phyloP scores from a whole-genome alignment of 1,140 invertebrate species.

The Aphelenchoides fujianensis region DNA sequence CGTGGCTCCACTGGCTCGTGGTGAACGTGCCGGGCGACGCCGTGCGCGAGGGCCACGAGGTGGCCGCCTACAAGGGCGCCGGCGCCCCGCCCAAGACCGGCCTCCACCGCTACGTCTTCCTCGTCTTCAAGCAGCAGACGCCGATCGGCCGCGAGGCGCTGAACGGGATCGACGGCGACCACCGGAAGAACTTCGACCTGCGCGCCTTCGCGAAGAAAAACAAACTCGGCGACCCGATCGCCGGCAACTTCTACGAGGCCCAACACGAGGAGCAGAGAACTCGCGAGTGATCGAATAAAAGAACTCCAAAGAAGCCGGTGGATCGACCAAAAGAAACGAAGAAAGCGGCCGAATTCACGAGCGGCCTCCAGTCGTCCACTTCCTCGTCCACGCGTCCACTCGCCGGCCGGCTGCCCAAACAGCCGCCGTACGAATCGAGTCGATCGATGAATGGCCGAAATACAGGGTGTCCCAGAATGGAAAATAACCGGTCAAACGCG shows the following conservation, averaged over 20 bases:
- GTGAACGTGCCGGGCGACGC: constrained; percentile 79
- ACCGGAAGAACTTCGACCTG: constrained; percentile 76
- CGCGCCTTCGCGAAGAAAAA: constrained; percentile 78
- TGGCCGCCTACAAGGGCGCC: constrained; percentile 78
- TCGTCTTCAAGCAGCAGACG: constrained; percentile 77
- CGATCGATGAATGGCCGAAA: no score
- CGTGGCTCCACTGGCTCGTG: constrained; percentile 70
- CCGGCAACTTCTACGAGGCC: constrained; percentile 81
- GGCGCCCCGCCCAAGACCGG: constrained; percentile 77
- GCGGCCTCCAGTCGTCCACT: neutral
- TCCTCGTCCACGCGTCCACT: neutral
- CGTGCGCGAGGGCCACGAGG: constrained; percentile 71
- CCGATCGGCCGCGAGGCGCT: constrained; percentile 71
- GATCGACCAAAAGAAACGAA: no score
- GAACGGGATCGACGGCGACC: constrained; percentile 67
- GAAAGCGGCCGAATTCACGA: neutral
- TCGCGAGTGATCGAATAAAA: neutral
- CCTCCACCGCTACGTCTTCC: constrained; percentile 82
- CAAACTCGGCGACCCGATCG: constrained; percentile 73
- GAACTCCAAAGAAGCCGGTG: neutral
- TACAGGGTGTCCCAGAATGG: no score
- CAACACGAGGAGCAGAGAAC: constrained; percentile 72
- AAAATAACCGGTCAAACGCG: no score
- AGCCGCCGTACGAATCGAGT: no score
- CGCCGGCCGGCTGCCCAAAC: neutral